Base-by-base conservation (phyloP, 2,888 invertebrate species). In the Eubasilissa splendida region DNA sequence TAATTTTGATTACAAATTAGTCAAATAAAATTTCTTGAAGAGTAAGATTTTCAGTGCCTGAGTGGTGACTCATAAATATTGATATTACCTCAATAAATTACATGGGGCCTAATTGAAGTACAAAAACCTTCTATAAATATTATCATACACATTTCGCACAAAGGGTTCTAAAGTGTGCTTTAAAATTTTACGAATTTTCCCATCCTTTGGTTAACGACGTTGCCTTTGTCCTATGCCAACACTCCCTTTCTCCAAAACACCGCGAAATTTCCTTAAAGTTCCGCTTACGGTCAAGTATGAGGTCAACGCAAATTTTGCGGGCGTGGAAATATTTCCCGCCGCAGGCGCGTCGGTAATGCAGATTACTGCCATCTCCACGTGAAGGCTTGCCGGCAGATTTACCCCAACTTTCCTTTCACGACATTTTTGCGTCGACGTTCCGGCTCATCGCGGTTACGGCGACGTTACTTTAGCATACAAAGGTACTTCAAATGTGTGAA, bases 251-350 rank as follows among this genome's bases (percentile, higher is more conserved):
- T 74, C 74, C 10, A 11, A 42, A 74, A 74, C n/a, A 74, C 74
- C 74, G 74, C 74, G 74, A 58, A 74, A 74, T 74, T 58, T 73
- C 73, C 73, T 73, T 54, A 3, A 50, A 68, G 68, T 50, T 68
- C 66, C 68, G 68, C 52, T 68, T 68, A 50, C 52, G 68, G 52
- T 68, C 68, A 68, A 68, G 68, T 68, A 50, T 50, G 8, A 50
- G 68, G 68, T 68, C 68, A 68, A 68, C 68, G 68, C 68, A 68
- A 68, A 68, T 68, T 68, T 68, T 68, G 68, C 68, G 68, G 66
- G 14, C 52, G 11, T 50, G 68, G 66, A 50, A 68, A 68, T 8
- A 42, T 68, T 50, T 11, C 52, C 50, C 68, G 52, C 68, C 68
- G 50, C 68, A 68, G 50, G 68, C 33, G 68, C 68, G 68, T 68